Base-by-base conservation (phyloP, 1,140 invertebrate genomes). In the Pentalonia nigronervosa region DNA sequence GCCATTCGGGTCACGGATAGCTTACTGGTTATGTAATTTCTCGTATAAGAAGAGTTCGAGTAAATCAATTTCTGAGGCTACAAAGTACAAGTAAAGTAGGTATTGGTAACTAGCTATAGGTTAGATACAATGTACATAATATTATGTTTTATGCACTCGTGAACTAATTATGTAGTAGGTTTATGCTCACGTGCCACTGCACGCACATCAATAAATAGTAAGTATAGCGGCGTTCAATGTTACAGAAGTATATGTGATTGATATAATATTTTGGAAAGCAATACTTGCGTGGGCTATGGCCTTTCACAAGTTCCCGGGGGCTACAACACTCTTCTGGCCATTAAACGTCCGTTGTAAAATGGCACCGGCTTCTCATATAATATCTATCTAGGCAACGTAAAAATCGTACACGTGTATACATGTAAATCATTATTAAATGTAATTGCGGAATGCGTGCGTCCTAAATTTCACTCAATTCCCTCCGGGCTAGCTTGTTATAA, bases 401-500 rank as follows among this genome's bases (percentile, higher is more conserved):
- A 9, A 20, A 56, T 50, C 34, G 7, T 53, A 48, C 50, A 53
- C 20, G 21, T 21, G 7, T 53, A 34, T 8, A 84, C n/a, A 47
- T 8, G 11, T 36, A 89, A 56, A 56, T 89, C n/a, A 34, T 53
- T 50, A 53, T 89, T 83, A 76, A 1, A 11, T 89, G 23, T 89
- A 56, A 89, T 56, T 89, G 50, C n/a, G 50, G 47, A 89, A 89
- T 89, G 20, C 9, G 87, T 36, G 30, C 60, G 87, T 89, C 48
- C 87, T 23, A 88, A 88, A 50, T 53, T 21, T 11, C n/a, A 36
- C 3, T 17, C 34, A 34, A 83, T 3, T 30, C 53, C 88, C 88
- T 45, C 36, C 34, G 36, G 53, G 53, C 50, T 90, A 23, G 41
- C 23, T 67, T 25, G 30, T 23, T 45, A 30, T 45, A 84, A 45